Conservation (phyloP, 2,797 vertebrate species). For the Myiotriccus ornatus region DNA sequence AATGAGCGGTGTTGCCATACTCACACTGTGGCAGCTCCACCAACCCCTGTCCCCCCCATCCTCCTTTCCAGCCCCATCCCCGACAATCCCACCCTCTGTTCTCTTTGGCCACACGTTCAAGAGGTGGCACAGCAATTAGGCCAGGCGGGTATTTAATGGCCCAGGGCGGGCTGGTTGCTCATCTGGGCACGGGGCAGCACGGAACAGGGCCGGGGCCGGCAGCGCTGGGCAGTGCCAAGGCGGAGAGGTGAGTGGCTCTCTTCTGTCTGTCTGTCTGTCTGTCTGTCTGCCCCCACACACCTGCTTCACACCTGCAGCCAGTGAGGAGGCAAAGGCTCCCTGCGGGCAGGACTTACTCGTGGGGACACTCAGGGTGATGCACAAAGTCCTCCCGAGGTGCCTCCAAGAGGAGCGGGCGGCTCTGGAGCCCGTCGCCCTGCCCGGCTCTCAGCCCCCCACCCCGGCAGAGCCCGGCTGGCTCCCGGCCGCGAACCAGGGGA, state of each 20-base stretch:
- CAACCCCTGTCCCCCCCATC: neutral
- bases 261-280: neutral
- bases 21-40: neutral
- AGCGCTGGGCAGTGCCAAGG: neutral
- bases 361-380: neutral
- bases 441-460: neutral
- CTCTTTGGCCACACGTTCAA: neutral
- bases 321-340: neutral
- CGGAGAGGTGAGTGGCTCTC: neutral
- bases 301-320: neutral
- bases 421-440: neutral
- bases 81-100: slow-evolving; percentile 43
- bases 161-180: rapidly evolving
- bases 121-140: neutral
- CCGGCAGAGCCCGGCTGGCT: neutral
- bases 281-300: neutral
- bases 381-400: neutral
- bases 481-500: neutral
- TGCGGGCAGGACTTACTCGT: neutral
- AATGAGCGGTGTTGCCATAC: rapidly evolving
- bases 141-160: slow-evolving; percentile 40
- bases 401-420: neutral
- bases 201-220: neutral
- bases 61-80: neutral
- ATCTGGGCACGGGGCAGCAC: neutral